Percentiles rank a stretch among this genome's conserved stretches.
These are phyloP conservation scores for Caenorhabditis plicata DNA, from an alignment of 2,888 invertebrate genomes.

Conservation along the genomic window DNA sequence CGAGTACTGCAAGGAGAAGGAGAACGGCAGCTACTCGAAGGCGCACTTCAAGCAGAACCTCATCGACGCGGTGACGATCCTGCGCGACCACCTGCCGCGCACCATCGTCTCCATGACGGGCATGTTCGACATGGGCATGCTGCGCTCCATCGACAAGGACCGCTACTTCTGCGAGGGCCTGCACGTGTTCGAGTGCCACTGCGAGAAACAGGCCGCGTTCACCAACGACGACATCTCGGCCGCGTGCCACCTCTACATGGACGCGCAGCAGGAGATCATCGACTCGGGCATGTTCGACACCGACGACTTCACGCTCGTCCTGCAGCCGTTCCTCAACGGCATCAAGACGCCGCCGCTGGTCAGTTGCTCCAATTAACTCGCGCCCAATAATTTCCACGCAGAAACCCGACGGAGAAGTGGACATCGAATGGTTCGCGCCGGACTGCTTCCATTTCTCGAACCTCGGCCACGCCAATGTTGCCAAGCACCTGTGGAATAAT, in stretches of 20 bases:
- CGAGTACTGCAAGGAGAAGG: slow-evolving; percentile 40
- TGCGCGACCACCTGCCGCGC: slow-evolving; percentile 49
- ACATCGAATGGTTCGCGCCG: slow-evolving; percentile 52
- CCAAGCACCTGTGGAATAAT: slow-evolving; percentile 49
- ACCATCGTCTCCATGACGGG: slow-evolving; percentile 53
- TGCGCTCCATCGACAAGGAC: slow-evolving; percentile 45
- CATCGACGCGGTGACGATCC: slow-evolving; percentile 41
- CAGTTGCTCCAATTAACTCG: neutral
- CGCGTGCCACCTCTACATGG: slow-evolving; percentile 46
- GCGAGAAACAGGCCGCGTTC: slow-evolving; percentile 44
- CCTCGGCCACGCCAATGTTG: slow-evolving; percentile 45
- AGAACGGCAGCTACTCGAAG: slow-evolving; percentile 19
- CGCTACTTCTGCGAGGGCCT: slow-evolving; percentile 50
- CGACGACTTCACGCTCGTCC: slow-evolving; percentile 52
- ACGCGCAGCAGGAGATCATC: slow-evolving; percentile 39
- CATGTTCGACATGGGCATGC: slow-evolving; percentile 55
- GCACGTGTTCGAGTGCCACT: slow-evolving; percentile 48
- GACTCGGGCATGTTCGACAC: slow-evolving; percentile 47
- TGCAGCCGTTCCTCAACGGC: slow-evolving; percentile 55
- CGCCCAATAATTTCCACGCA: too few relatives aligned
- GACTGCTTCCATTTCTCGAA: slow-evolving; percentile 55
- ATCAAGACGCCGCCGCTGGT: slow-evolving; percentile 37
- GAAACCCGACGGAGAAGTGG: slow-evolving; percentile 37
- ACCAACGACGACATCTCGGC: slow-evolving; percentile 42
- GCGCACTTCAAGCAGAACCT: slow-evolving; percentile 41